These are phyloP conservation scores for Doryteuthis pealeii DNA, from an alignment of 1,140 invertebrate genomes.

Conservation along the genomic window DNA sequence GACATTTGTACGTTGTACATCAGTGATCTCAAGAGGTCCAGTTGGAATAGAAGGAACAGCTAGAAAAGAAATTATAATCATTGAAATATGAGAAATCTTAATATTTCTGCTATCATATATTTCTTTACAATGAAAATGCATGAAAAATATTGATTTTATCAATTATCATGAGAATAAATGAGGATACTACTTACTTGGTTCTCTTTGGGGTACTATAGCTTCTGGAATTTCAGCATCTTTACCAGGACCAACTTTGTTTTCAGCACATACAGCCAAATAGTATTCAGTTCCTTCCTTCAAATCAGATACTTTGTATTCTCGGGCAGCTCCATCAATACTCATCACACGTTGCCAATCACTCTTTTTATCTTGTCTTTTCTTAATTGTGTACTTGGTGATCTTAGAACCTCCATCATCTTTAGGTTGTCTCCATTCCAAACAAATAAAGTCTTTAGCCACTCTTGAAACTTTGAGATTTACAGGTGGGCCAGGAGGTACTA, in stretches of 20 bases:
- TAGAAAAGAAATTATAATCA: no score
- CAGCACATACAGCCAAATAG: constrained; percentile 92
- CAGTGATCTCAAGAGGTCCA: constrained; percentile 66
- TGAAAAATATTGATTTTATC: no score
- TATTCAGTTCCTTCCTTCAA: constrained; percentile 92
- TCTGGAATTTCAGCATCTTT: constrained; percentile 80
- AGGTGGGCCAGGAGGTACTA: constrained; percentile 75
- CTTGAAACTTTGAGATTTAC: constrained; percentile 89
- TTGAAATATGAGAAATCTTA: constrained; percentile 15
- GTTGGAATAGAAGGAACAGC: constrained; percentile 26
- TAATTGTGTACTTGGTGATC: constrained; percentile 62
- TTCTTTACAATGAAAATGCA: no score
- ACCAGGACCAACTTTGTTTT: constrained; percentile 91
- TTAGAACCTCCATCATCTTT: constrained; percentile 89
- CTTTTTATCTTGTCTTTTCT: constrained; percentile 26
- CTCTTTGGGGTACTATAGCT: constrained; percentile 82
- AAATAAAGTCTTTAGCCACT: constrained; percentile 90
- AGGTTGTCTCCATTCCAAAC: constrained; percentile 89
- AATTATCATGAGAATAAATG: neutral
- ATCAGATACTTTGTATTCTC: constrained; percentile 68
- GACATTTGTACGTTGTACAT: constrained; percentile 66
- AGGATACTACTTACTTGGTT: constrained; percentile 66
- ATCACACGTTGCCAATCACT: constrained; percentile 49
- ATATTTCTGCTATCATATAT: no score
- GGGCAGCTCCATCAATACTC: constrained; percentile 34